A percentile compares a stretch with the other conserved stretches of the same genome.
Evolutionary conservation across 2,797 vertebrate genomes (phyloP).

Genomic region (Scarus forsteni): DNA sequence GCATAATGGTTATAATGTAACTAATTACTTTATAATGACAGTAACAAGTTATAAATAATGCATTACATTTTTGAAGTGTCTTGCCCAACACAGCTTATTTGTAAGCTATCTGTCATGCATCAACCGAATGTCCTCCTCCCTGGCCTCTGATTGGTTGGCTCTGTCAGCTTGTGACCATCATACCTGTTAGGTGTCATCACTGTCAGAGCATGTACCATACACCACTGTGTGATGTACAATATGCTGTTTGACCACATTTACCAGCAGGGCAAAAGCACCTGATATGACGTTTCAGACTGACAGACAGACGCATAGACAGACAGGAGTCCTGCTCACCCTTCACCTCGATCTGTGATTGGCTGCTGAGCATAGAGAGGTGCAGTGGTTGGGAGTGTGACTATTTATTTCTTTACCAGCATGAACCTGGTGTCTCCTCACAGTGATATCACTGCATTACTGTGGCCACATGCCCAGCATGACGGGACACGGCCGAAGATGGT

Average conservation of each 20-base stretch:
- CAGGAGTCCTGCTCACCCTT: slow-evolving; percentile 29
- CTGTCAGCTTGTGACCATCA: slow-evolving; percentile 19
- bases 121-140: neutral
- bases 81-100: no score
- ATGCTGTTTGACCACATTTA: slow-evolving; percentile 7
- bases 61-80: no score
- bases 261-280: slow-evolving; percentile 19
- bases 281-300: slow-evolving; percentile 18
- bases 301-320: slow-evolving; percentile 17
- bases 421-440: slow-evolving; percentile 28
- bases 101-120: no score
- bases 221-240: slow-evolving; percentile 12
- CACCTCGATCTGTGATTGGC: slow-evolving; percentile 36
- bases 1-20: no score
- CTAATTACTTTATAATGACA: no score
- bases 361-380: neutral
- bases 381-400: slow-evolving; percentile 47
- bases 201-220: neutral
- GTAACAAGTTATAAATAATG: no score
- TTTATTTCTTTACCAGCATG: slow-evolving; percentile 49
- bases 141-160: slow-evolving; percentile 60
- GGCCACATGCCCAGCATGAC: slow-evolving; percentile 19
- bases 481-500: slow-evolving; percentile 24
- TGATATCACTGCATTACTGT: slow-evolving; percentile 58
- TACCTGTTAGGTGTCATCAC: slow-evolving; percentile 3